Percentiles rank a stretch among this genome's conserved stretches.
phyloP scores from a whole-genome alignment of 2,888 invertebrate genomes.

The Macrophya annulata region DNA sequence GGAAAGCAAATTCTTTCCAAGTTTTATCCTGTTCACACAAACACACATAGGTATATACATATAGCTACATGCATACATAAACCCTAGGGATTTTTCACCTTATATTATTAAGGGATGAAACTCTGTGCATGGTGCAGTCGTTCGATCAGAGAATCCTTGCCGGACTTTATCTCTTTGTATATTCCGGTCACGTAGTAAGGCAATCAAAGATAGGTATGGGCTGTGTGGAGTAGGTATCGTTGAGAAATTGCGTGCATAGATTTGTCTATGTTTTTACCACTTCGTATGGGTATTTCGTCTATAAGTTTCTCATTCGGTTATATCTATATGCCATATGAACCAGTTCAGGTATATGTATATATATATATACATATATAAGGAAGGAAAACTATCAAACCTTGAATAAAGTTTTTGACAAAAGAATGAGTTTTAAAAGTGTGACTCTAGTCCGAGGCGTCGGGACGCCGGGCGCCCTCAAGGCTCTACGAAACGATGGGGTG shows the following conservation, averaged over 20 bases:
- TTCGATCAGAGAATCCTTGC: neutral
- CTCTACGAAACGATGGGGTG: neutral
- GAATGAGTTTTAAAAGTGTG: constrained; percentile 34
- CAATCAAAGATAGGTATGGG: constrained; percentile 47
- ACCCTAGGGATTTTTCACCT: constrained; percentile 40
- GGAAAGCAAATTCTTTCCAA: constrained; percentile 9
- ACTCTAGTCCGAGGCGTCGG: constrained; percentile 30
- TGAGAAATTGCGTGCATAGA: neutral
- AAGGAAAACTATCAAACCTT: constrained; percentile 60
- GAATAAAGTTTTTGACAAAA: constrained; percentile 61
- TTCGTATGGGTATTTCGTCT: neutral
- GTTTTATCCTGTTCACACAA: neutral
- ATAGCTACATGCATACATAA: neutral
- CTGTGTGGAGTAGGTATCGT: constrained; percentile 17
- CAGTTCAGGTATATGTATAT: constrained; percentile 55
- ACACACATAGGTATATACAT: neutral
- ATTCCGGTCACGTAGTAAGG: constrained; percentile 37
- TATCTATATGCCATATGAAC: neutral
- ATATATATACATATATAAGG: too few relatives aligned
- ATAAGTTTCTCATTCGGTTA: constrained; percentile 6
- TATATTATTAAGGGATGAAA: constrained; percentile 21
- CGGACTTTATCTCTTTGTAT: neutral
- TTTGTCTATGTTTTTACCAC: neutral
- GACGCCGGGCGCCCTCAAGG: constrained; percentile 12
- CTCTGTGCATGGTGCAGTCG: constrained; percentile 16